Evolutionary conservation across 2,797 vertebrate species (phyloP), one percentile per base, ranked within the genome.

Genomic region (Chiloscyllium punctatum): DNA sequence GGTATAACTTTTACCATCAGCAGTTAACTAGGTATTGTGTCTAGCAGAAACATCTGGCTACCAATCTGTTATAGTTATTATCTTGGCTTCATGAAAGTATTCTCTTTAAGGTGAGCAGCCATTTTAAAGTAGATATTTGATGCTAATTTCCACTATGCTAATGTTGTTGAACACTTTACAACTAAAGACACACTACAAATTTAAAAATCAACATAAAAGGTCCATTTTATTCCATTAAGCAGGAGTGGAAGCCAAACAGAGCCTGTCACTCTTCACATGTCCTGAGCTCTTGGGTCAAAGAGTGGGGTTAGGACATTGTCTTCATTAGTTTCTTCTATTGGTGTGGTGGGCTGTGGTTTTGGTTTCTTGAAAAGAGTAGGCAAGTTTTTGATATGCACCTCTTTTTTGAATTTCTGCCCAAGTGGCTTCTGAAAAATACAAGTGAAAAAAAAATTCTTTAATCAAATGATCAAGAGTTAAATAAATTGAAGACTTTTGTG

Each of bases 311-410:
- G 69, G 48, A 72, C 30, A 72, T 95, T 95, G 30, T 95, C 94
- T 77, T 95, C 94, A 74, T 48, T 77, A 0, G 94, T 72, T 72
- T 95, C 94, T 77, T 95, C 94, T 33, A 95, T 74, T 74, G 71
- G 94, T 51, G 94, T 77, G 42, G 94, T 72, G 5, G 96, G 92
- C 71, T 98, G 98, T 57, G 98, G 97, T 97, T 99, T 99, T 62
- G 97, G 97, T 96, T 98, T 99, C 97, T 99, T 99, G 97, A 99
- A 99, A 96, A 99, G 98, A 13, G 98, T 98, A 0, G 99, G 99
- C 96, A 99, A 98, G 97, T 99, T 99, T 97, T 98, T 98, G 97
- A 99, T 99, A 96, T 99, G 99, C 96, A 99, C 99, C 97, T 99
- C 99, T 97, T 99, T 99, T 96, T 98, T 99, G 97, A 99, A 99